Percentiles rank a stretch among this genome's conserved stretches.
Evolutionary conservation across 2,888 invertebrate species (phyloP).

Genomic region (Branchellion lobata): DNA sequence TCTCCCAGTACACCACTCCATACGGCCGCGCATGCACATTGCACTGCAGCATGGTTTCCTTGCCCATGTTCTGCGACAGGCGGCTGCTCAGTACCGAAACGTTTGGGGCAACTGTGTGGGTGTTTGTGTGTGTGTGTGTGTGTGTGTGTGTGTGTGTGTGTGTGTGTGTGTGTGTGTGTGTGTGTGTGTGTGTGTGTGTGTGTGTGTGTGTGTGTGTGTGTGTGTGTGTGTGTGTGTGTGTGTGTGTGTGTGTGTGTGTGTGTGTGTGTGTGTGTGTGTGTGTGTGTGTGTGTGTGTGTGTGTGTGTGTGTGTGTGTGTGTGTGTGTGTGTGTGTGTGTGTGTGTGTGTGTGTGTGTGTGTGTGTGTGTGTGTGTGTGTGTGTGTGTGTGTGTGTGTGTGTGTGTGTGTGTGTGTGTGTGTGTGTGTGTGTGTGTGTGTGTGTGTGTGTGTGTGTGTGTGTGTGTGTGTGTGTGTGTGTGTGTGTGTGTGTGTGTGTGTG

Average conservation of each 20-base stretch:
- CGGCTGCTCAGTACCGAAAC: constrained; percentile 54
- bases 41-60: constrained; percentile 58
- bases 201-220: constrained; percentile 25
- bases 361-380: constrained; percentile 23
- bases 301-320: constrained; percentile 23
- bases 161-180: constrained; percentile 1
- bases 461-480: constrained; percentile 23
- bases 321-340: constrained; percentile 23
- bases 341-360: constrained; percentile 23
- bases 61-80: constrained; percentile 55
- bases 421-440: constrained; percentile 19
- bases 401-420: constrained; percentile 23
- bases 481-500: neutral
- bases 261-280: constrained; percentile 23
- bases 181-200: constrained; percentile 23
- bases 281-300: constrained; percentile 23
- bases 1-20: constrained; percentile 55
- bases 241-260: constrained; percentile 23
- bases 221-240: constrained; percentile 14
- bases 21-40: constrained; percentile 56
- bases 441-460: constrained; percentile 20
- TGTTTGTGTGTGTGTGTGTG: neutral
- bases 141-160: constrained; percentile 18
- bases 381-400: constrained; percentile 23
- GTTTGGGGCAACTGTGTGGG: constrained; percentile 56